These are phyloP conservation scores for Arion vulgaris DNA, from an alignment of 1,140 invertebrate genomes.

Conservation along the genomic window DNA sequence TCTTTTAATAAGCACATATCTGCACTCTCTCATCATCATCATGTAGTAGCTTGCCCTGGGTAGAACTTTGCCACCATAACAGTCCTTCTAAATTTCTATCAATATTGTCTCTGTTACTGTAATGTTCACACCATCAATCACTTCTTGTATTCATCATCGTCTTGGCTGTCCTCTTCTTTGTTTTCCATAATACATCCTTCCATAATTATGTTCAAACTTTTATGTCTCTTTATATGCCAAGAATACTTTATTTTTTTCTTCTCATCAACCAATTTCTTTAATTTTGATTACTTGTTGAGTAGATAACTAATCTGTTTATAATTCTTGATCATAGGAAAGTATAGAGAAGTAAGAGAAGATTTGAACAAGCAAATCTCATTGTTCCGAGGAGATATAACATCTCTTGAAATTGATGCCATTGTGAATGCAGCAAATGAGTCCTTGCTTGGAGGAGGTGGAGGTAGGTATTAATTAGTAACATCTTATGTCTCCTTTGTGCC, in stretches of 20 bases:
- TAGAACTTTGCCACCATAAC: too few species aligned
- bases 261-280: background rate
- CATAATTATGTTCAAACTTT: background rate
- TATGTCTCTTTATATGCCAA: background rate
- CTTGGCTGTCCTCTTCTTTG: too few species aligned
- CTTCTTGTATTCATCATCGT: too few species aligned
- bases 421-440: constrained; percentile 91
- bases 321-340: background rate
- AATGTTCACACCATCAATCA: too few species aligned
- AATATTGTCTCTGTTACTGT: too few species aligned
- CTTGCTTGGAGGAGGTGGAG: constrained; percentile 86
- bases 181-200: too few species aligned
- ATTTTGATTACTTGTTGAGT: background rate
- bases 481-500: too few species aligned
- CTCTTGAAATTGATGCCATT: constrained; percentile 89
- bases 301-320: background rate
- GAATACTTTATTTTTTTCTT: background rate
- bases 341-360: constrained; percentile 44
- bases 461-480: constrained; percentile 48
- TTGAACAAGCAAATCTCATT: constrained; percentile 67
- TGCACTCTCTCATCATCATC: too few species aligned
- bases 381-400: constrained; percentile 86
- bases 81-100: too few species aligned
- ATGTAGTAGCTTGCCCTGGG: too few species aligned
- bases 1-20: too few species aligned